Evolutionary conservation across 2,888 invertebrate genomes (phyloP), one percentile per base, ranked within the genome.

Genomic region (Cephonodes hylas): DNA sequence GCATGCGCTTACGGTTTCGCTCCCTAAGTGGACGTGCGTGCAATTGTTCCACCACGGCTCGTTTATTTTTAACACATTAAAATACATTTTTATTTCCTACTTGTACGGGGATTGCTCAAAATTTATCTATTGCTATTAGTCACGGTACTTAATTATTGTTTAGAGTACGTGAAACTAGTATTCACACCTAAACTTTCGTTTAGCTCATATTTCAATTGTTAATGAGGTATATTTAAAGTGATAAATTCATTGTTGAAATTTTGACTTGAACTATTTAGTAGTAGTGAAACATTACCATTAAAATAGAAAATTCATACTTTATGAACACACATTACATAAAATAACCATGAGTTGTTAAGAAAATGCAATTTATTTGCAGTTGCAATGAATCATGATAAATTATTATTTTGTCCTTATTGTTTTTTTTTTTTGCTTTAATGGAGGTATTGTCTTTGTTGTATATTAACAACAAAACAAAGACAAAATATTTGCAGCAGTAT

Each of bases 1-100:
- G 78, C 73, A 79, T 81, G 82, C 79, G 80, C 81, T 80, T 84
- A 83, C 85, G 81, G 84, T 84, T 80, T 71, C 67, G 71, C 72
- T 70, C 75, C 74, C 68, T 77, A 72, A 69, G 73, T 70, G 58
- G 59, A 62, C 68, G 71, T 70, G 73, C 67, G 64, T 63, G 63
- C 68, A 72, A 72, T 76, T 67, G 66, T 70, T 74, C 27, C 31
- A 53, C 10, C 53, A 20, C 53, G 27, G 15, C 42, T 58, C 42
- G 23, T 58, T 42, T 58, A 58, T 42, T 58, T 58, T 58, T 58
- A 23, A 58, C 23, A 42, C 57, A 58, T 58, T 22, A 15, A 58
- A 38, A 53, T n/a, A 10, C 15, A 25, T 27, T 48, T 27, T 25
- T 31, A 53, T 53, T 20, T 53, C 18, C 31, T 18, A 31, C 18